Evolutionary conservation across 1,140 invertebrate species (phyloP).

Genomic region (Brachystomella parvula): DNA sequence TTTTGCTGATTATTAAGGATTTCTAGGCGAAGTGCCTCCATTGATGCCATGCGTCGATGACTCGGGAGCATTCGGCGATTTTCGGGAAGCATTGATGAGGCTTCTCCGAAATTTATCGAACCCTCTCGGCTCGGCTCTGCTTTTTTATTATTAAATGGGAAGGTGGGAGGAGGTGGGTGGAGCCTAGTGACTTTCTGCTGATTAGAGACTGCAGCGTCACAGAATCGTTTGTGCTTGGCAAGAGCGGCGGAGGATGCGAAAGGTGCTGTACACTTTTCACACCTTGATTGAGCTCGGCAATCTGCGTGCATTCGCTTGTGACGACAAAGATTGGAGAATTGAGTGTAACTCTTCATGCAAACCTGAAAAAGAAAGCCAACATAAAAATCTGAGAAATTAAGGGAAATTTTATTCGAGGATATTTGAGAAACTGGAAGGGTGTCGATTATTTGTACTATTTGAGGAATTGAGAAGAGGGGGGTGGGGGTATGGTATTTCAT

Average conservation of each 20-base stretch:
- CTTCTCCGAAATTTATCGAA: no score
- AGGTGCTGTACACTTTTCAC: constrained; percentile 53
- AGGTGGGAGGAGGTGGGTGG: background rate
- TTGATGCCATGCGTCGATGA: no score
- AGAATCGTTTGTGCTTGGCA: constrained; percentile 75
- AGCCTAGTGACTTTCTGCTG: background rate
- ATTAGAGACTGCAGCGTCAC: constrained; percentile 53
- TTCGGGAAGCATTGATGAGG: no score
- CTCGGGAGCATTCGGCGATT: no score
- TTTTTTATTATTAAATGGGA: background rate
- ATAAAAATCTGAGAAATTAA: background rate
- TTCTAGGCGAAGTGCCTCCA: constrained; percentile 25
- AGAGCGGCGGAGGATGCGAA: constrained; percentile 49
- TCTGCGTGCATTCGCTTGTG: constrained; percentile 97
- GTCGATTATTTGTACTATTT: background rate
- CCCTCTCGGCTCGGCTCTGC: no score
- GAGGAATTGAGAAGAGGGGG: background rate
- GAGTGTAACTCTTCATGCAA: constrained; percentile 86
- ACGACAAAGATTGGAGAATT: constrained; percentile 98
- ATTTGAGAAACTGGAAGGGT: background rate
- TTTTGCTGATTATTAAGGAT: constrained; percentile 14
- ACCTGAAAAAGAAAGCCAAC: constrained; percentile 32
- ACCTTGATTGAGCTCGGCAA: constrained; percentile 63
- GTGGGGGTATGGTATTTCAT: background rate
- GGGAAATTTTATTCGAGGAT: background rate